phyloP scores from a whole-genome alignment of 2,888 invertebrate species.

The Calephelis perditalis region DNA sequence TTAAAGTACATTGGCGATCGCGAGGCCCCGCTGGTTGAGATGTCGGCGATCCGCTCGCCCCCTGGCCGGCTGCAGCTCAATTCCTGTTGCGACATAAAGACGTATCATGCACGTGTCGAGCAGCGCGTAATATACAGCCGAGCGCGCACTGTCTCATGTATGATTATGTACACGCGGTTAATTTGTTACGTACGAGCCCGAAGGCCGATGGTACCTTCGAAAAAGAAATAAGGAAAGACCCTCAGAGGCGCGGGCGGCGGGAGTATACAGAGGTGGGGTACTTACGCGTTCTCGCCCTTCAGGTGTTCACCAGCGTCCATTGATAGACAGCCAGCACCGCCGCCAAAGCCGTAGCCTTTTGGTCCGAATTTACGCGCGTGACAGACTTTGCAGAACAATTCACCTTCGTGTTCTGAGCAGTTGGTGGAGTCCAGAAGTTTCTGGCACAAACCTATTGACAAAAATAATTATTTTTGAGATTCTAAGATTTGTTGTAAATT shows the following conservation, averaged over 20 bases:
- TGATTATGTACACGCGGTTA: constrained; percentile 77
- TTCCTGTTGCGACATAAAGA: constrained; percentile 79
- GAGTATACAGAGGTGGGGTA: constrained; percentile 52
- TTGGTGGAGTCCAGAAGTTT: constrained; percentile 99
- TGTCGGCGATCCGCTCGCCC: constrained; percentile 68
- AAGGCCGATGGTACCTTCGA: constrained; percentile 60
- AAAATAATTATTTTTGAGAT: neutral
- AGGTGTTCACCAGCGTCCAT: constrained; percentile 97
- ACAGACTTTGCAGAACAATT: constrained; percentile 98
- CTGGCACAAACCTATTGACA: constrained; percentile 91
- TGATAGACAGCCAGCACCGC: constrained; percentile 97
- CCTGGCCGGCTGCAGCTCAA: constrained; percentile 69
- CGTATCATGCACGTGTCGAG: constrained; percentile 77
- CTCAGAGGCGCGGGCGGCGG: constrained; percentile 76
- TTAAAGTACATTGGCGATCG: constrained; percentile 72
- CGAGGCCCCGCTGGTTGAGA: constrained; percentile 68
- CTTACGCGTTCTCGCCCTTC: constrained; percentile 85
- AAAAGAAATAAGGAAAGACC: constrained; percentile 75
- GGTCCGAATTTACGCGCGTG: constrained; percentile 99
- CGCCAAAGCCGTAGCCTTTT: constrained; percentile 98
- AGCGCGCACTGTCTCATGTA: constrained; percentile 71
- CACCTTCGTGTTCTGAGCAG: constrained; percentile 97
- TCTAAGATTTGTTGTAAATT: no score
- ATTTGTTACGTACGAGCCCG: constrained; percentile 75
- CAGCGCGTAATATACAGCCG: constrained; percentile 74